A percentile compares a stretch with the other conserved stretches of the same genome.
Conservation (phyloP, 2,113 vertebrate species). For the Rhipidura dahli region DNA sequence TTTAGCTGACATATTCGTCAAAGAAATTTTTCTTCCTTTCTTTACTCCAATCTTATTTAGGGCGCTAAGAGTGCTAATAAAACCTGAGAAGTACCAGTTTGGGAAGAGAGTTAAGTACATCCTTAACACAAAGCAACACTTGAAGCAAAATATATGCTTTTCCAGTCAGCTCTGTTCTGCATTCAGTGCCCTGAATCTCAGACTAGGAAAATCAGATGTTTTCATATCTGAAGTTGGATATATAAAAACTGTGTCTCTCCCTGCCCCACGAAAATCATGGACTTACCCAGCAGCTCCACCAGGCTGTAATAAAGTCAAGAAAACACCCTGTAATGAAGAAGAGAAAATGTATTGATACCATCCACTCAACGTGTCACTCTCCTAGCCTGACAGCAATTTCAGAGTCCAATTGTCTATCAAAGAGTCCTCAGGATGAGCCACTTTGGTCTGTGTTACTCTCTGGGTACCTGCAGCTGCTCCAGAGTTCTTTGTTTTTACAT, state of each 20-base stretch:
- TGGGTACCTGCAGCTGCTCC: neutral
- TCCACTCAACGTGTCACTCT: neutral
- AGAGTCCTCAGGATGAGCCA: neutral
- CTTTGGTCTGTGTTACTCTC: neutral
- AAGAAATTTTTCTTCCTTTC: slow-evolving; percentile 32
- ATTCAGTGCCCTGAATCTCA: neutral
- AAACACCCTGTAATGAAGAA: neutral
- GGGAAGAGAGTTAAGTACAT: slow-evolving; percentile 45
- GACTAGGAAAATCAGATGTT: neutral
- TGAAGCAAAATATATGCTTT: slow-evolving; percentile 39
- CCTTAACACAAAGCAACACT: slow-evolving; percentile 49
- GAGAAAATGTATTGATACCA: neutral
- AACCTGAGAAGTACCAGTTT: slow-evolving; percentile 39
- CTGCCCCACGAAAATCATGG: neutral
- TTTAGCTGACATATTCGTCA: neutral
- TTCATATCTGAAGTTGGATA: neutral
- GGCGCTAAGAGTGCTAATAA: slow-evolving; percentile 52
- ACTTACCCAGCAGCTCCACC: neutral
- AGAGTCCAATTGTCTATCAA: neutral
- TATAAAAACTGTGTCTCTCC: neutral
- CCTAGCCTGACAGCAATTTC: neutral
- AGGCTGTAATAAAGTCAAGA: neutral
- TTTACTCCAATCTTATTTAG: slow-evolving; percentile 41
- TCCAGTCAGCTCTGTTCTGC: neutral
- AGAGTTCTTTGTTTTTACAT: neutral